Base-by-base conservation (phyloP, 2,113 vertebrate species). In the Puma concolor region DNA sequence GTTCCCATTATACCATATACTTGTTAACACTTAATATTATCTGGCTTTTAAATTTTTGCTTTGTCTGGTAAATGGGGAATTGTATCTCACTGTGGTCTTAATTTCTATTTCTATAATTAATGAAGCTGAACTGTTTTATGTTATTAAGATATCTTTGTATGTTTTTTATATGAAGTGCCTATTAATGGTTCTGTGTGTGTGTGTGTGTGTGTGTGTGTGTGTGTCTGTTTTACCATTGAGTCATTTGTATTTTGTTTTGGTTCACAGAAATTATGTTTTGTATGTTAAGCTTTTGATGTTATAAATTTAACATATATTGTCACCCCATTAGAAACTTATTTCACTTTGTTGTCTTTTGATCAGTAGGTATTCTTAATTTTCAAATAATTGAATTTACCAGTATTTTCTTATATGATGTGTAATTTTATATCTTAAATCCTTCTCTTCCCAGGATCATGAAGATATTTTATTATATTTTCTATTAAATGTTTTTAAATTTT, bases 401-500 rank as follows among this genome's bases (percentile, higher is more conserved):
- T 89, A 88, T 84, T 93, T 93, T 54, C 38, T 29, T 89, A 2
- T 50, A 38, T 83, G 25, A 10, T 29, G 19, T 79, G 2, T 83
- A 50, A 63, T 84, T 69, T 84, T 38, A n/a, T 60, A 16, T 95
- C 7, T 54, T 91, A 21, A 76, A 63, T 88, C 23, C 7, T 92
- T 71, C 41, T 72, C 25, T 60, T 84, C 15, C 16, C 27, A 84
- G 33, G 3, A 69, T 82, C 41, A 77, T 89, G 48, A 93, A 84
- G n/a, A 77, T 27, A 79, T 48, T 95, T 31, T 88, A 15, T 88
- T 50, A 25, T 31, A 17, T 86, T 88, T 89, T 11, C 15, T 60
- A 7, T 69, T 84, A 21, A 77, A 79, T 83, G 31, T 67, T 96
- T 94, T 82, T 31, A 50, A 97, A 44, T 44, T 90, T 71, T 95